Evolutionary conservation across 1,140 invertebrate genomes (phyloP), one percentile per base, ranked within the genome.

Genomic region (Camponotus vicinus): DNA sequence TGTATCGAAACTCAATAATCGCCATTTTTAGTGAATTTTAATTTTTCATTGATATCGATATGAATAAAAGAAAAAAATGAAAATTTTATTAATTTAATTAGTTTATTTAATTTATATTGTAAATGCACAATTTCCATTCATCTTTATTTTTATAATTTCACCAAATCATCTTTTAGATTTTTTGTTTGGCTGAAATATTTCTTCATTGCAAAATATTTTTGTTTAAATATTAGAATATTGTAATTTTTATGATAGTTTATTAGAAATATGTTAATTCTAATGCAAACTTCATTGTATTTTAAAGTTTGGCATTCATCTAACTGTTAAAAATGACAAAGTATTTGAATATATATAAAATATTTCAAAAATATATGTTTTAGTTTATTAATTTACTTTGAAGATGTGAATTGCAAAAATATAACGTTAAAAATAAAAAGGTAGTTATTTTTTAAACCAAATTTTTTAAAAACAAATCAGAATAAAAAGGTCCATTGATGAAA

Each of bases 41-140:
- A 57, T 79, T 55, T 67, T 45, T 69, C 9, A 21, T 37, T 2
- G 18, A 7, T 69, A 69, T 52, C 2, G 40, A 2, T 66, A 1
- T 32, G 40, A 45, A 32, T 18, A 66, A 49, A 78, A 1, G 6
- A 52, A 4, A 27, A 76, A 8, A 59, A 7, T 27, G 27, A 13
- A 32, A 15, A 15, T 64, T 27, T 27, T 27, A 27, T 27, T 27
- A 27, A 77, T 64, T 63, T 77, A 64, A 63, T 71, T 52, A 71
- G 15, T 77, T 76, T 15, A 76, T 52, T 52, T 79, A 40, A 79
- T 79, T 79, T 52, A 71, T 52, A 52, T 71, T 42, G 45, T 9
- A 32, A 67, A 13, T 37, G 18, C 13, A 13, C 13, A 7, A 27
- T 69, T 15, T 4, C 7, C 18, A 11, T 67, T 7, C 2, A 40